These are phyloP conservation scores for Drosophila miranda DNA, from an alignment of 1,140 invertebrate species.

Conservation along the genomic window DNA sequence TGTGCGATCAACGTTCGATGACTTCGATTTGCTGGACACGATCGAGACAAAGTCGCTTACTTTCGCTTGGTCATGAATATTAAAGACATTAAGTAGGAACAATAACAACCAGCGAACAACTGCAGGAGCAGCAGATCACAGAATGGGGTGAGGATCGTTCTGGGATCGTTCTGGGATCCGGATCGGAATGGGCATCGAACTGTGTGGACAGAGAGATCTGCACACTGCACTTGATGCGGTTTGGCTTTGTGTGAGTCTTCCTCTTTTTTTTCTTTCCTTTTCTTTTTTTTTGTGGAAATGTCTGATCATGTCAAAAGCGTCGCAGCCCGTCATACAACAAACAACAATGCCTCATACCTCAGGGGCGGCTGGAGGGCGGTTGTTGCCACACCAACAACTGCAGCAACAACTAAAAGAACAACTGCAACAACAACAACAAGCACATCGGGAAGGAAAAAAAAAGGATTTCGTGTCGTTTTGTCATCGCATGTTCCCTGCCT, in stretches of 20 bases:
- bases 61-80: slow-evolving; percentile 81
- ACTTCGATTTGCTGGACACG: slow-evolving; percentile 75
- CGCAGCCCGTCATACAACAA: slow-evolving; percentile 38
- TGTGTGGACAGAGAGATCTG: neutral
- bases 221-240: slow-evolving; percentile 61
- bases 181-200: slow-evolving; percentile 11
- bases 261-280: neutral
- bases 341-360: slow-evolving; percentile 33
- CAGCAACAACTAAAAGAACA: no score
- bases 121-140: slow-evolving; percentile 16
- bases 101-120: slow-evolving; percentile 53
- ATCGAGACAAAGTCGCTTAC: slow-evolving; percentile 79
- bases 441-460: slow-evolving; percentile 9
- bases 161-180: slow-evolving; percentile 20
- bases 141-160: slow-evolving; percentile 1
- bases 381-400: neutral
- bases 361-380: neutral
- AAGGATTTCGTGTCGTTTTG: slow-evolving; percentile 79
- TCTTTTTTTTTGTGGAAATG: slow-evolving; percentile 63
- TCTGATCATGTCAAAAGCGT: slow-evolving; percentile 74
- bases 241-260: slow-evolving; percentile 55
- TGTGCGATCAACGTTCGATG: slow-evolving; percentile 45
- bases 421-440: neutral
- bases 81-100: slow-evolving; percentile 81
- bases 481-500: slow-evolving; percentile 69